Evolutionary conservation across 2,888 invertebrate genomes (phyloP), one percentile per base, ranked within the genome.

Genomic region (Abscondita cerata): DNA sequence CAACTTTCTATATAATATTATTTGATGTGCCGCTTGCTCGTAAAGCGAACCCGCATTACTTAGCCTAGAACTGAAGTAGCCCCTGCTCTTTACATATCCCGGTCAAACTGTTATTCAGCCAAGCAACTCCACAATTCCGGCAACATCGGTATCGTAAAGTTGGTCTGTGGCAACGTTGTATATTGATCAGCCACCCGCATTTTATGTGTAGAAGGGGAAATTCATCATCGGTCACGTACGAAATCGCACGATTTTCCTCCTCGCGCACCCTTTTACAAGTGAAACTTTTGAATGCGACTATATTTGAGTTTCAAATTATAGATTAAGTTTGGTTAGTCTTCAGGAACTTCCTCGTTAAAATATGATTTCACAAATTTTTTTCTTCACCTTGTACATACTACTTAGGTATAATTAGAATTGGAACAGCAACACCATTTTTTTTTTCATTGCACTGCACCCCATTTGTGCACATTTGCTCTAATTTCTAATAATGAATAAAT

Each of bases 171-270:
- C 72, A 72, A 69, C 70, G 67, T 16, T 59, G 68, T 51, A 33
- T 72, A 72, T 72, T 68, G 72, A 72, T 70, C 70, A 67, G 64
- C 71, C 72, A 70, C 71, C 72, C 70, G 71, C 70, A 71, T 69
- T 69, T 69, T 64, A 65, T 62, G 59, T 50, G 38, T 64, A 59
- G 67, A 54, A 66, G 69, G 67, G 64, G 64, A 61, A 64, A 63
- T 59, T 65, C 63, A 67, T 67, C 67, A 64, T 58, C 68, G 67
- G 65, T 65, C 59, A 52, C 59, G 53, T 59, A 59, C 68, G 68
- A 67, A 67, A 63, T 57, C 55, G 55, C 58, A 65, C 68, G 68
- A 68, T 52, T 52, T 63, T 51, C 60, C 54, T 46, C 47, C 66
- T 40, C 53, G 38, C 54, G 20, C 38, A 31, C 53, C 53, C 19